Evolutionary conservation across 1,140 invertebrate genomes (phyloP).

Genomic region (Drosophila dunni): DNA sequence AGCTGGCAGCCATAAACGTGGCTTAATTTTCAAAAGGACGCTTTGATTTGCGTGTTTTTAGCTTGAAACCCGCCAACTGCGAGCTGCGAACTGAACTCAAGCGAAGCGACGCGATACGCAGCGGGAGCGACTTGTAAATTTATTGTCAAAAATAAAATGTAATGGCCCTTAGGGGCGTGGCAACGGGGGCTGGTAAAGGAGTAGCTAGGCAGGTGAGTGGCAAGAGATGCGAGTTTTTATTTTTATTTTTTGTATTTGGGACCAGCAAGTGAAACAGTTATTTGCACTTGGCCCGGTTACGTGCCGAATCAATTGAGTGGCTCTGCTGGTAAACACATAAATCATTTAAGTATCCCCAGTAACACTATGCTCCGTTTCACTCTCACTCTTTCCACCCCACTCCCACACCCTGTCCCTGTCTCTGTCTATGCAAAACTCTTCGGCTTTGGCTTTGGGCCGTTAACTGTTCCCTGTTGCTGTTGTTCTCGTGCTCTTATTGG

Average conservation of each 20-base stretch:
- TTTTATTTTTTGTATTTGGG: background rate
- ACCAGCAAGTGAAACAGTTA: conserved; percentile 70
- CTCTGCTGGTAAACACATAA: conserved; percentile 57
- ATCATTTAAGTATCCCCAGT: conserved; percentile 63
- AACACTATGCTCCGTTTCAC: background rate
- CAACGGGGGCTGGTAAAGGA: background rate
- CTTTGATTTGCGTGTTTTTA: conserved; percentile 64
- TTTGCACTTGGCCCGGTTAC: conserved; percentile 77
- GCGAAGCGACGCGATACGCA: conserved; percentile 21
- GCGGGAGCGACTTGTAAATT: conserved; percentile 56
- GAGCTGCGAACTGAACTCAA: conserved; percentile 23
- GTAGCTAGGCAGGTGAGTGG: background rate
- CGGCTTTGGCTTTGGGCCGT: conserved; percentile 22
- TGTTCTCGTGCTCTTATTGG: conserved; percentile 7
- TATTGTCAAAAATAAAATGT: conserved; percentile 79
- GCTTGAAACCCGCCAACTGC: conserved; percentile 1
- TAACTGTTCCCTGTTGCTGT: conserved; percentile 37
- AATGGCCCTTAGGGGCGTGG: conserved; percentile 50
- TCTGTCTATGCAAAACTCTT: conserved; percentile 50
- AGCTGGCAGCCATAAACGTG: conserved; percentile 45
- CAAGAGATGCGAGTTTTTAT: no score
- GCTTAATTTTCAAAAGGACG: conserved; percentile 67
- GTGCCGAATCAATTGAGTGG: conserved; percentile 77
- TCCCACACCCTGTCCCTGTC: no score
- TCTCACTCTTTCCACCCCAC: no score